phyloP scores from a whole-genome alignment of 1,140 invertebrate genomes.

The Laupala kohalensis region DNA sequence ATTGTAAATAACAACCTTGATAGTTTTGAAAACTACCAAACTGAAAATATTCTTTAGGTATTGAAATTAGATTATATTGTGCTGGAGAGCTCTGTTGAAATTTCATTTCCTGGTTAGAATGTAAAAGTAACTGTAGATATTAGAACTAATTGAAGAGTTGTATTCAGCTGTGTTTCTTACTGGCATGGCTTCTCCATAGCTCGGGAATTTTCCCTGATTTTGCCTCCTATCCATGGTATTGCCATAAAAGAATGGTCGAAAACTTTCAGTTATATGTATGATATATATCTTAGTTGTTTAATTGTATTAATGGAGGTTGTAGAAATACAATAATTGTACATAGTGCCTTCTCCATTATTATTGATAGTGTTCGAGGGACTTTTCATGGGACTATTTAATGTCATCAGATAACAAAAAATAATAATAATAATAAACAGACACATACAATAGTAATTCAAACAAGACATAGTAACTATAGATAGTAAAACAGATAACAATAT shows the following conservation, averaged over 20 bases:
- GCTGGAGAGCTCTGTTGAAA: constrained; percentile 12
- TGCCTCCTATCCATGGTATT: background rate
- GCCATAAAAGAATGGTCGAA: background rate
- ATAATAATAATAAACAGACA: too few relatives aligned
- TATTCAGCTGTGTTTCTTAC: background rate
- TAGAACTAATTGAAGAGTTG: constrained; percentile 3
- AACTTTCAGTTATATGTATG: background rate
- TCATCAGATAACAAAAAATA: too few relatives aligned
- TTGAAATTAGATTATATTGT: constrained; percentile 11
- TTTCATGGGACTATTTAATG: too few relatives aligned
- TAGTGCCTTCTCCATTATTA: too few relatives aligned
- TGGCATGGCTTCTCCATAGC: background rate
- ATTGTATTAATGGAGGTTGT: too few relatives aligned
- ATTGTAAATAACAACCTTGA: constrained; percentile 11
- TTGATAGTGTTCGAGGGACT: too few relatives aligned
- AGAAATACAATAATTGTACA: too few relatives aligned
- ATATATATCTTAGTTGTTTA: constrained; percentile 6
- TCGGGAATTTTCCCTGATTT: background rate
- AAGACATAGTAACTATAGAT: too few relatives aligned
- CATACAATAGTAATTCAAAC: too few relatives aligned
- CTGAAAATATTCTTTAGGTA: constrained; percentile 7
- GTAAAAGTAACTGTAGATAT: constrained; percentile 1
- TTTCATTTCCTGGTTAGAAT: constrained; percentile 5
- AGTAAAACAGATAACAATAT: too few relatives aligned
- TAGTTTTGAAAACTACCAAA: constrained; percentile 1